A percentile compares a stretch with the other conserved stretches of the same genome.
Conservation (phyloP, 2,113 vertebrate species). For the Thalassarche chlororhynchos region DNA sequence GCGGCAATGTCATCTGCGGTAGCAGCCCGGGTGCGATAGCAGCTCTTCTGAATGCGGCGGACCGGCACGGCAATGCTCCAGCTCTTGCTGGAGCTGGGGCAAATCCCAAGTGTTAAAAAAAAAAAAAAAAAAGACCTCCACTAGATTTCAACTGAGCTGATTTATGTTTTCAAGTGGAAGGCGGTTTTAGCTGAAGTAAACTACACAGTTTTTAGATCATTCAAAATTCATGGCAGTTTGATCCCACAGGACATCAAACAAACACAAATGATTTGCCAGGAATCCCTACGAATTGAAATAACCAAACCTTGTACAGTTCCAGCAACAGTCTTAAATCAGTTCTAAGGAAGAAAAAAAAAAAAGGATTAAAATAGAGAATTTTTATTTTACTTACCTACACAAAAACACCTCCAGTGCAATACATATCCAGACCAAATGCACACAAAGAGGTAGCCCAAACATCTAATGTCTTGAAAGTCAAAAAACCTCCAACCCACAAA, state of each 20-base stretch:
- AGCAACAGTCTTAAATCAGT: background rate
- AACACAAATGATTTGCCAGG: constrained; percentile 39
- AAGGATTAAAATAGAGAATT: background rate
- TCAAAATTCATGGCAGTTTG: constrained; percentile 60
- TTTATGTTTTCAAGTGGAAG: constrained; percentile 53
- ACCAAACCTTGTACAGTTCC: background rate
- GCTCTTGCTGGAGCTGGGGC: background rate
- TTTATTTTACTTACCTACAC: background rate
- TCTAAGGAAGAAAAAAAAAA: background rate
- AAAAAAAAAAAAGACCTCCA: background rate
- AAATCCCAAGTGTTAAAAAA: background rate
- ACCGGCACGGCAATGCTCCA: accelerated
- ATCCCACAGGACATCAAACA: constrained; percentile 44
- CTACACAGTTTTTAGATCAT: constrained; percentile 39
- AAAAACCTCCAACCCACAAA: background rate
- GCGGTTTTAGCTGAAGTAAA: constrained; percentile 27
- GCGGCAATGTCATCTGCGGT: background rate
- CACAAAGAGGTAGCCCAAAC: background rate
- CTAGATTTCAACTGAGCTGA: background rate
- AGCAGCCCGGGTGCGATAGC: background rate
- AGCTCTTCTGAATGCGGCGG: background rate
- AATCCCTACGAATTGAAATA: constrained; percentile 21
- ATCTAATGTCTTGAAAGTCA: background rate
- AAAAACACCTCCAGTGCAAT: background rate
- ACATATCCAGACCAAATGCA: background rate